Percentiles rank a stretch among this genome's conserved stretches.
Evolutionary conservation across 2,113 vertebrate genomes (phyloP).

Genomic region (Alces alces): DNA sequence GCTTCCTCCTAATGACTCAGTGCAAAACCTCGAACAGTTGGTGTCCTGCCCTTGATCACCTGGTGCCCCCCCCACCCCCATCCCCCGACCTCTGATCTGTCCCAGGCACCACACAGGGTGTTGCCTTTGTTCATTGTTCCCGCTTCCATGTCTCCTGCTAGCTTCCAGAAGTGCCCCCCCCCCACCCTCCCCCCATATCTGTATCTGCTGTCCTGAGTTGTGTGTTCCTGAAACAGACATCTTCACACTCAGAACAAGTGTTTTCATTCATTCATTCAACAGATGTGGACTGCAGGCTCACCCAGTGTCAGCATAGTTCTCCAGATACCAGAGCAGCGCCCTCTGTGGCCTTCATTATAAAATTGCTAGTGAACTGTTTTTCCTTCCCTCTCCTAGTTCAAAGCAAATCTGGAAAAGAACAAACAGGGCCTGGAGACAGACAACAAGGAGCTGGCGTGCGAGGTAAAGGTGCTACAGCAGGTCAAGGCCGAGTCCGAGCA

Average conservation of each 20-base stretch:
- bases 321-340: background rate
- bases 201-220: background rate
- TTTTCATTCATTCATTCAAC: background rate
- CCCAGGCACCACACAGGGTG: background rate
- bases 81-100: background rate
- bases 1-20: background rate
- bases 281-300: background rate
- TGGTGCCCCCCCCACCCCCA: background rate
- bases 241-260: background rate
- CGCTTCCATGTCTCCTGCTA: background rate
- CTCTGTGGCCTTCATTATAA: background rate
- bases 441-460: conserved; percentile 93
- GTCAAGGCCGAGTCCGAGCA: conserved; percentile 92
- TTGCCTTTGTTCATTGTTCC: background rate
- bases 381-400: conserved; percentile 82
- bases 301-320: background rate
- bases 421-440: conserved; percentile 94
- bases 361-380: background rate
- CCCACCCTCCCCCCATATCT: background rate
- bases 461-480: conserved; percentile 95
- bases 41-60: background rate
- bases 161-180: background rate
- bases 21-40: background rate
- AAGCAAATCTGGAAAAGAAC: conserved; percentile 95
- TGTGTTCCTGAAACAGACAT: background rate